These are phyloP conservation scores for Carpatolechia fugitivella DNA, from an alignment of 2,888 invertebrate genomes.

Conservation along the genomic window DNA sequence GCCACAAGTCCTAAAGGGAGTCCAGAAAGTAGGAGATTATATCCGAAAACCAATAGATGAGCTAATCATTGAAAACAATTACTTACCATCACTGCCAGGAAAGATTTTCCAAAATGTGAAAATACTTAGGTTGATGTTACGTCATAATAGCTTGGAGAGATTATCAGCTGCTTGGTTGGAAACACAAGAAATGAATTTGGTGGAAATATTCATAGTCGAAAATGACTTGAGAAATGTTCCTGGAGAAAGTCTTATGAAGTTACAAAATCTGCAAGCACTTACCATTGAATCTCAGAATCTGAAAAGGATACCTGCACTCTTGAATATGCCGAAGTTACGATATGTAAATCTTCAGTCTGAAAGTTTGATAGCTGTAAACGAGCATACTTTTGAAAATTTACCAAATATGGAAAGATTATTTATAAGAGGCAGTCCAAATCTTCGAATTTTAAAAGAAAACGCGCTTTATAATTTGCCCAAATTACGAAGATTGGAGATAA, in stretches of 20 bases:
- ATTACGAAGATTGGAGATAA: constrained; percentile 85
- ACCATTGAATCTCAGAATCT: constrained; percentile 89
- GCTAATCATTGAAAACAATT: constrained; percentile 92
- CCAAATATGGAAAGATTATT: constrained; percentile 87
- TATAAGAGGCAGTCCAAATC: constrained; percentile 83
- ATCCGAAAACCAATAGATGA: constrained; percentile 88
- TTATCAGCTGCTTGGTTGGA: constrained; percentile 90
- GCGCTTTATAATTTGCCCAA: constrained; percentile 84
- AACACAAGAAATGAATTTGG: constrained; percentile 85
- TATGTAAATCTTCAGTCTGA: constrained; percentile 87
- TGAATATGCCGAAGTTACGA: constrained; percentile 83
- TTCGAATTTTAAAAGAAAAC: constrained; percentile 85
- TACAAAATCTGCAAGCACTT: constrained; percentile 88
- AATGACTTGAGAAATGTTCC: constrained; percentile 89
- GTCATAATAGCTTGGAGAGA: constrained; percentile 90
- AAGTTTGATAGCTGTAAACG: constrained; percentile 82
- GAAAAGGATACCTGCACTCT: constrained; percentile 86
- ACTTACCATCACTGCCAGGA: constrained; percentile 90
- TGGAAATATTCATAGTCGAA: constrained; percentile 92
- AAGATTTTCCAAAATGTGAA: constrained; percentile 87
- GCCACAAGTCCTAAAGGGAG: constrained; percentile 85
- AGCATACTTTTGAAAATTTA: constrained; percentile 84
- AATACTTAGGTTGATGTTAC: constrained; percentile 88
- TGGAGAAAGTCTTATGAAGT: constrained; percentile 85
- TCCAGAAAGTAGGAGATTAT: constrained; percentile 83